A percentile compares a stretch with the other conserved stretches of the same genome.
Evolutionary conservation across 1,140 invertebrate genomes (phyloP).

Genomic region (Drosophila pseudoobscura): DNA sequence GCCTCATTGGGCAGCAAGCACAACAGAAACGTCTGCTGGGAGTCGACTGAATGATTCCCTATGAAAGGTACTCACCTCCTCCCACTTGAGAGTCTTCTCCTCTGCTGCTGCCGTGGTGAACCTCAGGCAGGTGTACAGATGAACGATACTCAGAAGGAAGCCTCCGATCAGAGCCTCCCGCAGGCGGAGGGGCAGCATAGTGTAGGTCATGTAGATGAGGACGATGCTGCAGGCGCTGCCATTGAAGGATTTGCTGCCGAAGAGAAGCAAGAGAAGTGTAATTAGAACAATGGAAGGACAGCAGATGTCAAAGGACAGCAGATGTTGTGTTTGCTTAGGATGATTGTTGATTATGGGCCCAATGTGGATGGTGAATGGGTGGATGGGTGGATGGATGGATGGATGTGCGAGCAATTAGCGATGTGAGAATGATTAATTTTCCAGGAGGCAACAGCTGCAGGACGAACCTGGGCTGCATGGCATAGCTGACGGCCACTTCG

Average conservation of each 20-base stretch:
- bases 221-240: constrained; percentile 84
- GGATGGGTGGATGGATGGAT: constrained; percentile 3
- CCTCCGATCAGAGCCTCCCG: constrained; percentile 91
- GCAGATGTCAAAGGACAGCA: constrained; percentile 5
- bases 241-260: constrained; percentile 78
- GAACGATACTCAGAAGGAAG: constrained; percentile 87
- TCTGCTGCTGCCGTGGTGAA: constrained; percentile 16
- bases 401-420: constrained; percentile 60
- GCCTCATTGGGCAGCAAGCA: constrained; percentile 15
- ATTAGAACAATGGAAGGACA: constrained; percentile 20
- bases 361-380: too few species aligned
- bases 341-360: constrained; percentile 5
- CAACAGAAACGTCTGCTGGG: background rate
- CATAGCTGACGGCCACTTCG: constrained; percentile 85
- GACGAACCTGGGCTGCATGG: constrained; percentile 84
- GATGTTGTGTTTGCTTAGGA: constrained; percentile 26
- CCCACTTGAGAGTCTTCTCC: constrained; percentile 41
- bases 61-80: constrained; percentile 71
- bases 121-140: constrained; percentile 85
- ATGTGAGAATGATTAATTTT: constrained; percentile 64
- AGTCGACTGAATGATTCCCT: background rate
- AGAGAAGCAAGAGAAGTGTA: constrained; percentile 7
- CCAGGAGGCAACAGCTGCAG: constrained; percentile 39
- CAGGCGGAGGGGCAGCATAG: constrained; percentile 92
- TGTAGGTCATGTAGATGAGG: constrained; percentile 95